A percentile compares a stretch with the other conserved stretches of the same genome.
phyloP scores from a whole-genome alignment of 2,797 vertebrate species.

The Avahi laniger region DNA sequence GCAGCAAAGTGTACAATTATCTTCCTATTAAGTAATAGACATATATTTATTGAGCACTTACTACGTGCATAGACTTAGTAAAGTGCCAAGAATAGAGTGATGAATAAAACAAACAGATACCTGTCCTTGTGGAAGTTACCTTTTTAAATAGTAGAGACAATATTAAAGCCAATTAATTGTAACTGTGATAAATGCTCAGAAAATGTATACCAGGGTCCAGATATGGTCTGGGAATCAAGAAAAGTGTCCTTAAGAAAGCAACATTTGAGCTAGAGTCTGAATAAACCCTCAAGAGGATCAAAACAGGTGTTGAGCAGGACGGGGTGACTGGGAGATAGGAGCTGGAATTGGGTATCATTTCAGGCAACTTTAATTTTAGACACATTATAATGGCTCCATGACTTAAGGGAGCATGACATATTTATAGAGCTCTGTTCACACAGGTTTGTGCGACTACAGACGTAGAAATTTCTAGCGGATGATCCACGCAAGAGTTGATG shows the following conservation, averaged over 20 bases:
- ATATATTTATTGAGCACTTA: neutral
- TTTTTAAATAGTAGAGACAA: neutral
- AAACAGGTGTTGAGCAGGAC: neutral
- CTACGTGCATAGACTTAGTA: neutral
- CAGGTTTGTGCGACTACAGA: neutral
- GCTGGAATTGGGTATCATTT: neutral
- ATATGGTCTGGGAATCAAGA: neutral
- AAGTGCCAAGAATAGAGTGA: neutral
- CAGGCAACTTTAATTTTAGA: neutral
- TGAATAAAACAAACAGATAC: neutral
- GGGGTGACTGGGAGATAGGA: accelerated
- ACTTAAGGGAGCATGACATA: neutral
- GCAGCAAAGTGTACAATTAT: neutral
- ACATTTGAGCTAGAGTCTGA: neutral
- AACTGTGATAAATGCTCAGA: neutral
- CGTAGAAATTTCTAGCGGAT: neutral
- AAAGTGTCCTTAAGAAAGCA: neutral
- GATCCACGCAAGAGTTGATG: neutral
- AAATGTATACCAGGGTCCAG: neutral
- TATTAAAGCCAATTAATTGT: neutral
- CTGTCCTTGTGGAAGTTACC: neutral
- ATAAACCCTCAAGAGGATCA: neutral
- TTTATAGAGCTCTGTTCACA: neutral
- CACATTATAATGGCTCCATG: neutral
- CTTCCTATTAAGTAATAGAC: neutral